Conservation (phyloP, 2,113 vertebrate genomes). For the Periophthalmus modestus region DNA sequence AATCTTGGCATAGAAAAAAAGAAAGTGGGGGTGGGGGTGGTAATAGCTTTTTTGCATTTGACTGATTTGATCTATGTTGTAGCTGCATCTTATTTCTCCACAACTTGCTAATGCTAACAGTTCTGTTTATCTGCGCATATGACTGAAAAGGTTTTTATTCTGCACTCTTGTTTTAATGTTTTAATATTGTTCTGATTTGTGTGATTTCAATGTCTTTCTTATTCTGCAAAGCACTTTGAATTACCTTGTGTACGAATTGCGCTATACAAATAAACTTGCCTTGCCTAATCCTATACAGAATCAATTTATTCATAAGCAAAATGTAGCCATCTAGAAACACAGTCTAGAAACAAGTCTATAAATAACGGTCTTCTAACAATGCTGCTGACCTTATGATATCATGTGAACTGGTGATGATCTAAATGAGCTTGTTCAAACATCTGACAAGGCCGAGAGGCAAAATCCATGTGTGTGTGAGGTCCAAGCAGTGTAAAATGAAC, state of each 20-base stretch:
- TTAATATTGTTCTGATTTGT: too few relatives aligned
- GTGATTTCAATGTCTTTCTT: too few relatives aligned
- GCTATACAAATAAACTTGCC: too few relatives aligned
- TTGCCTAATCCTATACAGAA: constrained; percentile 9
- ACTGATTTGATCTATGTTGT: constrained; percentile 16
- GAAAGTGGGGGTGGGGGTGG: constrained; percentile 15
- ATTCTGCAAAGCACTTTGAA: too few relatives aligned
- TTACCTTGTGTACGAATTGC: too few relatives aligned
- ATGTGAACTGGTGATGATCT: constrained; percentile 63
- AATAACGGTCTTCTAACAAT: constrained; percentile 54
- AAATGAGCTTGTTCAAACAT: constrained; percentile 68
- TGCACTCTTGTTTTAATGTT: too few relatives aligned
- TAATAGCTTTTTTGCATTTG: constrained; percentile 16
- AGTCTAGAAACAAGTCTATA: constrained; percentile 25
- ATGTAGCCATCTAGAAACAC: constrained; percentile 29
- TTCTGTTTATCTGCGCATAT: too few relatives aligned
- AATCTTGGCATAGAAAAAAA: constrained; percentile 46
- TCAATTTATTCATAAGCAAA: constrained; percentile 21
- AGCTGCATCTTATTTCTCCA: neutral
- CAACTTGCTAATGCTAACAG: too few relatives aligned
- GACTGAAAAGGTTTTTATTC: too few relatives aligned
- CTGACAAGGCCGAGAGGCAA: constrained; percentile 72
- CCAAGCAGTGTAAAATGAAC: constrained; percentile 40
- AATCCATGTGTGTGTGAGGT: constrained; percentile 33
- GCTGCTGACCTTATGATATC: constrained; percentile 65